phyloP scores from a whole-genome alignment of 2,113 vertebrate genomes.

The Cebus imitator region DNA sequence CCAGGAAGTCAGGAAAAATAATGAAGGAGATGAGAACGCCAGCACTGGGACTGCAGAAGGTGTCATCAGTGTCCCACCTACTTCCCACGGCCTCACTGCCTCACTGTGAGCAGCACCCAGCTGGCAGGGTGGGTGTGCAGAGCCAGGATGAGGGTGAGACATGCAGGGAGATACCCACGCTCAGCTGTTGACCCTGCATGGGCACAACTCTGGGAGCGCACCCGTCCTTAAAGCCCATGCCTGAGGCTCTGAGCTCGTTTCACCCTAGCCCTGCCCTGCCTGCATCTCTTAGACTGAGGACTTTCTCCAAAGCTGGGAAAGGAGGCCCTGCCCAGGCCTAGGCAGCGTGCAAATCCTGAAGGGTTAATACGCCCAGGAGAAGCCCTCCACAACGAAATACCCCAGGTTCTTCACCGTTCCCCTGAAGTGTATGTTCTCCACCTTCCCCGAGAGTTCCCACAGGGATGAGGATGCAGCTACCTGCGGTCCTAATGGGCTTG shows the following conservation, averaged over 20 bases:
- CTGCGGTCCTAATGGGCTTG: fast-evolving
- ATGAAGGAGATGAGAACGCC: neutral
- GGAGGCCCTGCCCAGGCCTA: neutral
- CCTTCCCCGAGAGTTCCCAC: neutral
- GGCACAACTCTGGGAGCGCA: neutral
- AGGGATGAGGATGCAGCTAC: too few relatives aligned
- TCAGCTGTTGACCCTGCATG: neutral
- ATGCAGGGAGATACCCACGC: fast-evolving
- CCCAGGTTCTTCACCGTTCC: neutral
- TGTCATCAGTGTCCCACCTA: neutral
- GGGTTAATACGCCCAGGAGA: neutral
- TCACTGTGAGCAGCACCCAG: neutral
- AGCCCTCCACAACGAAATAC: neutral
- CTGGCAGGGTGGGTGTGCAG: neutral
- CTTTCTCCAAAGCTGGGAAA: neutral
- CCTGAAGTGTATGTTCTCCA: fast-evolving
- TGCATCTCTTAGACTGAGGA: neutral
- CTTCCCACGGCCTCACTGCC: neutral
- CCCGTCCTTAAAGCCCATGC: neutral
- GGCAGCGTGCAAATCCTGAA: neutral
- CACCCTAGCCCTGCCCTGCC: neutral
- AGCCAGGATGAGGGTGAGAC: too few relatives aligned
- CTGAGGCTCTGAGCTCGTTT: fast-evolving
- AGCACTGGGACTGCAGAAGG: neutral
- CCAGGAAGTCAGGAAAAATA: neutral